Evolutionary conservation across 2,888 invertebrate species (phyloP).

Genomic region (Schizotus pectinicornis): DNA sequence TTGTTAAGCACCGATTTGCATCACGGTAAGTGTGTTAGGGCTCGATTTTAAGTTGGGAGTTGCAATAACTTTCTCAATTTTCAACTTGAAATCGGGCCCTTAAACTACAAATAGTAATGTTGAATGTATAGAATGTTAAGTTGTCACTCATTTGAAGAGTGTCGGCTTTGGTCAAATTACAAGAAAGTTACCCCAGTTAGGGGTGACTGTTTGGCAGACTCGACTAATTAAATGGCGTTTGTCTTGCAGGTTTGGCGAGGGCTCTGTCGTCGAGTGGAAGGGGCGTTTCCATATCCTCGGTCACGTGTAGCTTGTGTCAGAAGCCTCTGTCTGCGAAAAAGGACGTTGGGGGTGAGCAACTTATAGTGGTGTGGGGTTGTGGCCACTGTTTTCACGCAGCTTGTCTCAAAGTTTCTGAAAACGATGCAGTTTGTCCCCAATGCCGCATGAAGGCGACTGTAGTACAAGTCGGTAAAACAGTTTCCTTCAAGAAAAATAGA

Average conservation of each 20-base stretch:
- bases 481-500: conserved; percentile 25
- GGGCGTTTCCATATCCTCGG: conserved; percentile 50
- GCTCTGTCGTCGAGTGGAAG: conserved; percentile 46
- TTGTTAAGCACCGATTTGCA: conserved; percentile 75
- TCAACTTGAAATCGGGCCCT: no score
- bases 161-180: no score
- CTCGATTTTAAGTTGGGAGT: no score
- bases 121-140: no score
- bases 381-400: conserved; percentile 54
- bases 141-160: no score
- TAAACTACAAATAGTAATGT: no score
- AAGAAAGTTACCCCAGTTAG: no score
- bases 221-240: no score
- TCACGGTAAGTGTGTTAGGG: conserved; percentile 58
- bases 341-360: conserved; percentile 41
- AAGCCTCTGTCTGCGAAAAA: conserved; percentile 43
- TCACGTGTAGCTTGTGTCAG: conserved; percentile 52
- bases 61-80: neutral
- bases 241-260: conserved; percentile 53
- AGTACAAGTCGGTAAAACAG: conserved; percentile 33
- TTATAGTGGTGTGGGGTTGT: conserved; percentile 53
- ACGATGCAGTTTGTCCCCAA: conserved; percentile 48
- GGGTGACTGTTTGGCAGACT: no score
- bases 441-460: conserved; percentile 47
- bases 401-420: conserved; percentile 43